These are phyloP conservation scores for Smithornis capensis DNA, from an alignment of 2,113 vertebrate species.

Conservation along the genomic window DNA sequence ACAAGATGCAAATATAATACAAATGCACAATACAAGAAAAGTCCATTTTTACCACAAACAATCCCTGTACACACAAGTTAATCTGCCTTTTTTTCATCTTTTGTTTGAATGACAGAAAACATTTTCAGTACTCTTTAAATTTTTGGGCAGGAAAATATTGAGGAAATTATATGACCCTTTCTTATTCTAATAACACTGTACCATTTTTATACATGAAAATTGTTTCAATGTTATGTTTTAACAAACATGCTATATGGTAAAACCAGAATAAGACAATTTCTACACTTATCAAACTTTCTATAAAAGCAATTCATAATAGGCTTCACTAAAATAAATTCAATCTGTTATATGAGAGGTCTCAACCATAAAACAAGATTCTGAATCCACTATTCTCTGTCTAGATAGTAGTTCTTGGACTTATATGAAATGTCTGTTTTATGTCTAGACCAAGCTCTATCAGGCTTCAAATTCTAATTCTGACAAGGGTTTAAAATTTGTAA, in stretches of 20 bases:
- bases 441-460: neutral
- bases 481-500: neutral
- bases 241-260: neutral
- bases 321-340: neutral
- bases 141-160: neutral
- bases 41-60: constrained; percentile 6
- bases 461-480: neutral
- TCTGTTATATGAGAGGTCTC: neutral
- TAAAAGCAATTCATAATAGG: neutral
- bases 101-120: neutral
- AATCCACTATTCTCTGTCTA: accelerated
- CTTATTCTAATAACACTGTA: neutral
- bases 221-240: neutral
- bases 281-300: neutral
- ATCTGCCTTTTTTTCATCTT: neutral
- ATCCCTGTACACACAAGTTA: neutral
- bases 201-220: neutral
- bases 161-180: neutral
- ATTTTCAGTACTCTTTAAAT: neutral
- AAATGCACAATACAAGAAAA: neutral
- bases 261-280: neutral
- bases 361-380: neutral
- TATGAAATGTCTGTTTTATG: neutral
- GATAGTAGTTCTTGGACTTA: neutral
- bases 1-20: too few relatives aligned